These are phyloP conservation scores for Sesia bembeciformis DNA, from an alignment of 2,888 invertebrate species.

Conservation along the genomic window DNA sequence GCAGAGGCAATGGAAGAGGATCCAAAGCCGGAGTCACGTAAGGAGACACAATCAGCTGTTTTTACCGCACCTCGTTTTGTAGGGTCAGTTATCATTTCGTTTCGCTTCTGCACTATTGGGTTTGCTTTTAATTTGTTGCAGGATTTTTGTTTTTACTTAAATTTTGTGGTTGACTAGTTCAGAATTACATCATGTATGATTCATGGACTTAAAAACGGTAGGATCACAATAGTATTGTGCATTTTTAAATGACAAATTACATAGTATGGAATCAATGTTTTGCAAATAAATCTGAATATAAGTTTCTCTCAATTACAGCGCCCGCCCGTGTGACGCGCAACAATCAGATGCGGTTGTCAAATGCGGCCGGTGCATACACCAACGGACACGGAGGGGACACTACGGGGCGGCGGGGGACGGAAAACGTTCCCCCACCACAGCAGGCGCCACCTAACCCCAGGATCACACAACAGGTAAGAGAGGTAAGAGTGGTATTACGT, in stretches of 20 bases:
- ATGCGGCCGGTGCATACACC: slow-evolving; percentile 66
- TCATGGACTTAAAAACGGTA: slow-evolving; percentile 3
- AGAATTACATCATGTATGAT: slow-evolving; percentile 3
- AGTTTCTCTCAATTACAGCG: slow-evolving; percentile 28
- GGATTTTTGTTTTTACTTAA: neutral
- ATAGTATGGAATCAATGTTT: no score
- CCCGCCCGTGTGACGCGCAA: slow-evolving; percentile 64
- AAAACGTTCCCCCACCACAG: slow-evolving; percentile 76
- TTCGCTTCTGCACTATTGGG: neutral
- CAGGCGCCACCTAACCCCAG: slow-evolving; percentile 56
- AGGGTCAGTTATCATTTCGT: neutral
- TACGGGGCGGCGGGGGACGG: slow-evolving; percentile 74
- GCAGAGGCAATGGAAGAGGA: slow-evolving; percentile 25
- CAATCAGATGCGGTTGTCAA: slow-evolving; percentile 71
- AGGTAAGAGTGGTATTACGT: neutral
- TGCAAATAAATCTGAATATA: no score
- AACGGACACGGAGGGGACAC: slow-evolving; percentile 76
- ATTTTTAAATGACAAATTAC: no score
- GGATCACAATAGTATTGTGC: no score
- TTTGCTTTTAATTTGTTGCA: neutral
- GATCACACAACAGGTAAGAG: slow-evolving; percentile 58
- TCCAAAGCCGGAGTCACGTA: slow-evolving; percentile 43
- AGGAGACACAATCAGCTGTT: slow-evolving; percentile 15
- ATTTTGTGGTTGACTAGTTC: neutral
- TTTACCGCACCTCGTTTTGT: neutral